Conservation (phyloP, 2,113 vertebrate genomes). For the Thamnophis sirtalis region DNA sequence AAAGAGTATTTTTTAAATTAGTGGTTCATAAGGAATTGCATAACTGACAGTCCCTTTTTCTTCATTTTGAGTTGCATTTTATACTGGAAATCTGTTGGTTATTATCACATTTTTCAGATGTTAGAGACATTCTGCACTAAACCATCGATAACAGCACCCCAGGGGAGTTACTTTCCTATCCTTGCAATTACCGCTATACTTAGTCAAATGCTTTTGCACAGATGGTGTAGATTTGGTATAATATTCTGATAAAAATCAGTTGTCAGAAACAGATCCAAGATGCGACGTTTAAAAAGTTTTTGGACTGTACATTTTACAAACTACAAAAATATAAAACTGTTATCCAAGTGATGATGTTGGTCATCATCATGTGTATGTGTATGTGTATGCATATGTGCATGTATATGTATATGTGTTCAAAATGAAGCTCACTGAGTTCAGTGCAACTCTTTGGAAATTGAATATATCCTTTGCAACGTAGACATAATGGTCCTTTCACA, state of each 20-base stretch:
- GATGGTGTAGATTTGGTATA: not conserved
- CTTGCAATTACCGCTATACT: not conserved
- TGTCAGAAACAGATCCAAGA: slow-evolving; percentile 6
- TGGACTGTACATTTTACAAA: not conserved
- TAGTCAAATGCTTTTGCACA: slow-evolving; percentile 14
- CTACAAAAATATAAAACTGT: not conserved
- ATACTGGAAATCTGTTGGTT: not conserved
- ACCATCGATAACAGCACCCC: slow-evolving; percentile 16
- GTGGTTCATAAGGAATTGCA: slow-evolving; percentile 12
- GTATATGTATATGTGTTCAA: not conserved
- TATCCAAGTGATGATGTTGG: not conserved
- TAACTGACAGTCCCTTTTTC: slow-evolving; percentile 7
- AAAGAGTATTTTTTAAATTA: slow-evolving; percentile 12
- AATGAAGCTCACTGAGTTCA: not conserved
- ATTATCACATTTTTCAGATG: slow-evolving; percentile 36
- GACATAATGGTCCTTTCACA: not conserved
- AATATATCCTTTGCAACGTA: not conserved
- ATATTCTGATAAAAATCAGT: slow-evolving; percentile 21
- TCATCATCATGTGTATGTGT: not conserved
- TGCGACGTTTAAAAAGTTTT: slow-evolving; percentile 1
- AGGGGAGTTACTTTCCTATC: slow-evolving; percentile 22
- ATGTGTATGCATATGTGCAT: no score
- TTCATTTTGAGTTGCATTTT: slow-evolving; percentile 40
- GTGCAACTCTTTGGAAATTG: not conserved
- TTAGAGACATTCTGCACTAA: slow-evolving; percentile 15